phyloP scores from a whole-genome alignment of 2,113 vertebrate species.

The Diadophis punctatus region DNA sequence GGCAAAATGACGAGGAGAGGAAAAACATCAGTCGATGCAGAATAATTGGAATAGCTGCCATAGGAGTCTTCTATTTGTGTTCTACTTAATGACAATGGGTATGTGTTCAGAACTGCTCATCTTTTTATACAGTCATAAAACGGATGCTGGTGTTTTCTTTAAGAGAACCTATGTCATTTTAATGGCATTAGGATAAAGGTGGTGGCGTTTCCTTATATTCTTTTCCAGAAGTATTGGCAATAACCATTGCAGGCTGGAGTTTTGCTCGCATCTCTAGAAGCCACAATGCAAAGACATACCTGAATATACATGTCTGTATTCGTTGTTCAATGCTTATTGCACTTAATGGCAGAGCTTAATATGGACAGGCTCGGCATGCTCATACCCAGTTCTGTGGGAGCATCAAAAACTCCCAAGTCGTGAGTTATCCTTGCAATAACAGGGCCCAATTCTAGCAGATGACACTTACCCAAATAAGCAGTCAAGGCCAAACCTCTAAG shows the following conservation, averaged over 20 bases:
- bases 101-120: neutral
- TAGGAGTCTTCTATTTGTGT: neutral
- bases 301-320: neutral
- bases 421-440: neutral
- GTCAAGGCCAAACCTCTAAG: rapidly evolving
- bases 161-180: neutral
- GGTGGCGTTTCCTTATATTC: neutral
- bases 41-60: neutral
- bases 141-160: neutral
- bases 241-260: neutral
- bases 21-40: neutral
- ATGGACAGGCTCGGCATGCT: neutral
- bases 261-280: neutral
- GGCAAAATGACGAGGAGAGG: neutral
- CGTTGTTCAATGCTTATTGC: neutral
- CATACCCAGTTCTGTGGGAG: neutral
- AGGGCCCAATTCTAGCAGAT: neutral
- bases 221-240: neutral
- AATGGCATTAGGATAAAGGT: neutral
- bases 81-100: neutral
- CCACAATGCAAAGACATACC: neutral
- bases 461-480: neutral
- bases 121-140: neutral
- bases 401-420: neutral
- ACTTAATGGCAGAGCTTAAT: neutral